These are phyloP conservation scores for Xiphophorus hellerii DNA, from an alignment of 2,113 vertebrate species.

Conservation along the genomic window DNA sequence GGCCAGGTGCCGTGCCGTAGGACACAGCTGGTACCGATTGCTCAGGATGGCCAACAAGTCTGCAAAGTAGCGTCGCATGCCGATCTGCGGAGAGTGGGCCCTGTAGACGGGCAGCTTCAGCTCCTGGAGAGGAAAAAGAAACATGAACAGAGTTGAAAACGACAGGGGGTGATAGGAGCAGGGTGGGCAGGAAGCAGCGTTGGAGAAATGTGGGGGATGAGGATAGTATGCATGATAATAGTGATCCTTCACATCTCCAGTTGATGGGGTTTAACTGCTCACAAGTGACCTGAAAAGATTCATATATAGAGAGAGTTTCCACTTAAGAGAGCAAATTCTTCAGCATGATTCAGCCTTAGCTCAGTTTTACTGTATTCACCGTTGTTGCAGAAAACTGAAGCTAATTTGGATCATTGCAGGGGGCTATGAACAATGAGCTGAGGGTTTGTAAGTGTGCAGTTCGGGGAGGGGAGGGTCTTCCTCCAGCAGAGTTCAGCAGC, in stretches of 20 bases:
- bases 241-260: constrained; percentile 38
- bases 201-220: constrained; percentile 29
- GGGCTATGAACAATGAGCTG: constrained; percentile 47
- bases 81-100: constrained; percentile 89
- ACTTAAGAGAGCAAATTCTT: constrained; percentile 25
- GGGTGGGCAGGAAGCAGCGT: constrained; percentile 36
- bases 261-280: constrained; percentile 29
- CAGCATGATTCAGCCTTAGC: constrained; percentile 24
- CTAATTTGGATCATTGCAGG: constrained; percentile 67
- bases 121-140: constrained; percentile 77
- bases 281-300: constrained; percentile 29
- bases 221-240: constrained; percentile 60
- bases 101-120: constrained; percentile 87
- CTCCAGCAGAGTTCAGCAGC: constrained; percentile 48
- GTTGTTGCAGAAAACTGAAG: constrained; percentile 36
- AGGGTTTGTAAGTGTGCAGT: constrained; percentile 27
- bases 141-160: constrained; percentile 13
- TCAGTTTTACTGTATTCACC: constrained; percentile 38
- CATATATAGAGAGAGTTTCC: constrained; percentile 10
- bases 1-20: constrained; percentile 87
- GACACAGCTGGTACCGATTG: constrained; percentile 86
- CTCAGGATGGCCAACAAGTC: constrained; percentile 88
- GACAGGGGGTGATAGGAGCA: constrained; percentile 6
- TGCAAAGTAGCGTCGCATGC: constrained; percentile 88
- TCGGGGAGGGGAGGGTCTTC: constrained; percentile 7